phyloP scores from a whole-genome alignment of 2,888 invertebrate genomes.

The Nephrocerus scutellatus region DNA sequence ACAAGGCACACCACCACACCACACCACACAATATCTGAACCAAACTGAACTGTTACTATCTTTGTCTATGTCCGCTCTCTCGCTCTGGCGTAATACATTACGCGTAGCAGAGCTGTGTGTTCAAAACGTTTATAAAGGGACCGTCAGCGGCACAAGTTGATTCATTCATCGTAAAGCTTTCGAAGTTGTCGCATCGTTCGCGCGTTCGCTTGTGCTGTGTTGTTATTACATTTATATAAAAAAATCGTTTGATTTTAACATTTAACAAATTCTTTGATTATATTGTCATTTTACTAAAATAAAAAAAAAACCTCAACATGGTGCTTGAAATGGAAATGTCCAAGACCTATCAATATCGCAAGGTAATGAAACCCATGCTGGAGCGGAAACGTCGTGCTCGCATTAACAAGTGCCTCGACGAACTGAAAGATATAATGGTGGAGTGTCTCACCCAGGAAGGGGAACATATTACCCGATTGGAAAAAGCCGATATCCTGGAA shows the following conservation, averaged over 20 bases:
- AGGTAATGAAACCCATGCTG: slow-evolving; percentile 91
- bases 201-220: slow-evolving; percentile 32
- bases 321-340: slow-evolving; percentile 56
- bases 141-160: slow-evolving; percentile 31
- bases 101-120: slow-evolving; percentile 19
- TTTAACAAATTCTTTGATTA: background rate
- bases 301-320: slow-evolving; percentile 32
- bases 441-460: slow-evolving; percentile 64
- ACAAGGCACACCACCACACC: slow-evolving; percentile 6
- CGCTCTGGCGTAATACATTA: slow-evolving; percentile 18
- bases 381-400: slow-evolving; percentile 83
- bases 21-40: slow-evolving; percentile 7
- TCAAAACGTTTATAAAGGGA: slow-evolving; percentile 44
- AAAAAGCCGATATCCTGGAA: slow-evolving; percentile 86
- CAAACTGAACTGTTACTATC: no score
- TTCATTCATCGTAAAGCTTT: slow-evolving; percentile 44
- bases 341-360: slow-evolving; percentile 87
- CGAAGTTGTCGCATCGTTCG: slow-evolving; percentile 26
- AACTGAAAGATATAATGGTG: slow-evolving; percentile 85
- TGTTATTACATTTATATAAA: background rate
- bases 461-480: slow-evolving; percentile 82
- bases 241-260: background rate
- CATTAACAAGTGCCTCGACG: slow-evolving; percentile 85
- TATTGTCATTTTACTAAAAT: background rate
- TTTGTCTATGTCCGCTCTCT: slow-evolving; percentile 15